Percentiles rank a stretch among this genome's conserved stretches.
phyloP scores from a whole-genome alignment of 2,888 invertebrate species.

The Leptogaster cylindrica region DNA sequence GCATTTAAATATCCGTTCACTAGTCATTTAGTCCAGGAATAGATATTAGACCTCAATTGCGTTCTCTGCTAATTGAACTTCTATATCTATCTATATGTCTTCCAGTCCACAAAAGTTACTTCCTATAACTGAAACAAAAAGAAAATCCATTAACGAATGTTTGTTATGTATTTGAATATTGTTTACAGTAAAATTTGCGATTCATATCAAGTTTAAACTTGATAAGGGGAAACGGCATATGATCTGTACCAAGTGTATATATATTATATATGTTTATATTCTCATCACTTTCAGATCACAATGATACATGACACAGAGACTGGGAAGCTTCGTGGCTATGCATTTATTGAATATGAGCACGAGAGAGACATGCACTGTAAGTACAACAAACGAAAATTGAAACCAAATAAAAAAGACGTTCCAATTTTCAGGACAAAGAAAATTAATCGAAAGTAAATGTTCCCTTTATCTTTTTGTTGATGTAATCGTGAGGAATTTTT shows the following conservation, averaged over 20 bases:
- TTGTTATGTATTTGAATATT: no score
- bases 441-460: slow-evolving; percentile 69
- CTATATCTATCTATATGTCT: no score
- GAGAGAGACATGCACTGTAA: slow-evolving; percentile 99
- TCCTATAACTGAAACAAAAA: no score
- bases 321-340: slow-evolving; percentile 96
- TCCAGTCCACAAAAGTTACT: no score
- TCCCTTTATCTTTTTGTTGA: slow-evolving; percentile 1
- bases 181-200: no score
- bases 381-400: slow-evolving; percentile 64
- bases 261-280: background rate
- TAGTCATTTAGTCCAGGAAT: no score
- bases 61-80: no score
- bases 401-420: slow-evolving; percentile 9
- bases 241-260: background rate
- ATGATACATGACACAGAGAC: slow-evolving; percentile 85
- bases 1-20: no score
- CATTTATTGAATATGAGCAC: slow-evolving; percentile 99
- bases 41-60: no score
- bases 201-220: no score
- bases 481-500: slow-evolving; percentile 21
- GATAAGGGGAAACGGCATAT: no score
- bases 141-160: no score
- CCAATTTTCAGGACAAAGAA: slow-evolving; percentile 64
- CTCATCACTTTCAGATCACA: slow-evolving; percentile 72